Percentiles rank a stretch among this genome's conserved stretches.
phyloP scores from a whole-genome alignment of 2,797 vertebrate genomes.

The Betta splendens region DNA sequence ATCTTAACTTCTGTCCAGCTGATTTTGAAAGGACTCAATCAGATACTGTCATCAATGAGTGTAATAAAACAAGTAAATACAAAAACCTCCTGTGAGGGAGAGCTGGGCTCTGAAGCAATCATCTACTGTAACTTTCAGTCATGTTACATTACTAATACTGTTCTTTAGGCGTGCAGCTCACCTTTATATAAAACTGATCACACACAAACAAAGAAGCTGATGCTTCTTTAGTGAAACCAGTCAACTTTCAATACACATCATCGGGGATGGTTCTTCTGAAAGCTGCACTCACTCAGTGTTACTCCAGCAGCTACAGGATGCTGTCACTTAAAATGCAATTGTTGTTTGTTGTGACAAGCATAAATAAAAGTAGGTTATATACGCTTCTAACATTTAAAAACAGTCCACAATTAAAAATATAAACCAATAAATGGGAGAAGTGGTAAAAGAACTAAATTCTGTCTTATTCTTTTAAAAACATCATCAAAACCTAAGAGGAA shows the following conservation, averaged over 20 bases:
- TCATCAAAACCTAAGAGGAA: not conserved
- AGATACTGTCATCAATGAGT: not conserved
- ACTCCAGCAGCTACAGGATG: not conserved
- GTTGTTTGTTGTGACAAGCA: not conserved
- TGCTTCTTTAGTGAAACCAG: not conserved
- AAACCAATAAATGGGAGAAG: not conserved
- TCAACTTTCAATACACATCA: not conserved
- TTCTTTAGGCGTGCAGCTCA: not conserved
- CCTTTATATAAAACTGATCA: not conserved
- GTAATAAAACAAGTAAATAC: not conserved
- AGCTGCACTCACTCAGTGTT: no score
- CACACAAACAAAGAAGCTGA: not conserved
- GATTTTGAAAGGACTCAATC: slow-evolving; percentile 1
- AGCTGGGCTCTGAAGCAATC: not conserved
- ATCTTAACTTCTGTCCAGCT: slow-evolving; percentile 9
- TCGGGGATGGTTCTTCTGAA: not conserved
- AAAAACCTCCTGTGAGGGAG: not conserved
- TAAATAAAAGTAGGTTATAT: not conserved
- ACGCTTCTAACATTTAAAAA: not conserved
- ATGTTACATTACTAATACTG: not conserved
- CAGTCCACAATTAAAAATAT: not conserved
- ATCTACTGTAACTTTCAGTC: slow-evolving; percentile 7
- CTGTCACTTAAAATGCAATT: not conserved
- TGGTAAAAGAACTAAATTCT: not conserved
- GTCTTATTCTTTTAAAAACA: not conserved